phyloP scores from a whole-genome alignment of 2,113 vertebrate genomes.

The Orcinus orca region DNA sequence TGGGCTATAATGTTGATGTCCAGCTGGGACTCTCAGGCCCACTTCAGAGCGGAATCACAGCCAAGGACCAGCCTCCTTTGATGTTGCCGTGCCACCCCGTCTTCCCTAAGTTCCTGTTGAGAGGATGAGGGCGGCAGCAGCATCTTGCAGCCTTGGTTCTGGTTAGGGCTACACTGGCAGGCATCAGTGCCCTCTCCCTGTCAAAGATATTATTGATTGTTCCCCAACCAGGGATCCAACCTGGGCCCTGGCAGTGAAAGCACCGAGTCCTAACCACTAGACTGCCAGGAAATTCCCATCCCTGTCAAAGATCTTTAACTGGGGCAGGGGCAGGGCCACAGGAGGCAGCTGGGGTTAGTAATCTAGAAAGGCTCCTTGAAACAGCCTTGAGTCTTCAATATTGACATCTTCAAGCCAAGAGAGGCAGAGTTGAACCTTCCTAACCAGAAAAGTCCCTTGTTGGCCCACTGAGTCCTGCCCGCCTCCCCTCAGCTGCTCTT shows the following conservation, averaged over 20 bases:
- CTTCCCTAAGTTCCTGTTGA: not conserved
- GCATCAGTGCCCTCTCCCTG: no score
- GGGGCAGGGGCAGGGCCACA: not conserved
- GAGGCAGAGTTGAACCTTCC: not conserved
- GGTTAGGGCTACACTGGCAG: not conserved
- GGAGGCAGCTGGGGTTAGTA: not conserved
- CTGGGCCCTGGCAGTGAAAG: not conserved
- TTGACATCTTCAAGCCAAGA: not conserved
- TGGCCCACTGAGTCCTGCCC: not conserved
- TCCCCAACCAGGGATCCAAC: not conserved
- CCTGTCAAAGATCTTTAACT: not conserved
- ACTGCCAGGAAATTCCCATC: not conserved
- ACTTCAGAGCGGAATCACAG: not conserved
- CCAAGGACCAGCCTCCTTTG: not conserved
- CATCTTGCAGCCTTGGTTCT: not conserved
- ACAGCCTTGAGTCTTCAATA: not conserved
- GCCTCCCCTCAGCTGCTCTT: not conserved
- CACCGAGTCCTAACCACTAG: not conserved
- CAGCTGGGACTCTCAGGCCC: not conserved
- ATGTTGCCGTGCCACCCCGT: not conserved
- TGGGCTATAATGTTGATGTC: not conserved
- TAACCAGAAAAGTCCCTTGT: not conserved
- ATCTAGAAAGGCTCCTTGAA: not conserved
- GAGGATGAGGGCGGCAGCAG: not conserved
- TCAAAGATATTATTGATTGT: not conserved